Percentiles rank a stretch among this genome's conserved stretches.
phyloP scores from a whole-genome alignment of 2,113 vertebrate genomes.

The Cichladusa arquata region DNA sequence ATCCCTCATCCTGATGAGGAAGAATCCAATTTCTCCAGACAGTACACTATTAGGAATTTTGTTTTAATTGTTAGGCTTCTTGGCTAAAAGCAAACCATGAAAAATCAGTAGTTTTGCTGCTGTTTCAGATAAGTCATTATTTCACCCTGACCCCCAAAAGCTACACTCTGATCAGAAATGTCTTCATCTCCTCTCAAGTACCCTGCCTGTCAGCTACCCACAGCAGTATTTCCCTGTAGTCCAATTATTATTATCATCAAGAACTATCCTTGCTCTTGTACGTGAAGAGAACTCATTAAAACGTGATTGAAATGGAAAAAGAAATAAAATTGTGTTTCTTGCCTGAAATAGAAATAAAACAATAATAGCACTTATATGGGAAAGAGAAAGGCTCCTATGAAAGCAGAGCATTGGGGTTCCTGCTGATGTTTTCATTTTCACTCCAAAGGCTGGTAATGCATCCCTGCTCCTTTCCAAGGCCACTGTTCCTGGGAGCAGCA shows the following conservation, averaged over 20 bases:
- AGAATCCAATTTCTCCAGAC: neutral
- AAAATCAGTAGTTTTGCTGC: neutral
- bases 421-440: neutral
- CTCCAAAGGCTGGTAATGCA: neutral
- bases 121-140: neutral
- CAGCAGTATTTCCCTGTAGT: neutral
- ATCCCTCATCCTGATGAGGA: neutral
- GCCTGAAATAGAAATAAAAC: neutral
- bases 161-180: neutral
- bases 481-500: neutral
- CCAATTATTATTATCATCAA: neutral
- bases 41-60: neutral
- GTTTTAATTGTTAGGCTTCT: neutral
- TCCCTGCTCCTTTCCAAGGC: neutral
- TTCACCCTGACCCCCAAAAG: neutral
- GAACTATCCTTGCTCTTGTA: neutral
- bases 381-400: neutral
- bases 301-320: neutral
- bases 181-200: neutral
- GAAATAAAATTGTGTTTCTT: neutral
- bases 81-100: neutral
- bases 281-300: neutral
- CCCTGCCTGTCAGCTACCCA: neutral
- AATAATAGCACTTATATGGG: neutral
- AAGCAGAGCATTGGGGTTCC: neutral